Conservation (phyloP, 2,888 invertebrate genomes). For the Macropis europaea region DNA sequence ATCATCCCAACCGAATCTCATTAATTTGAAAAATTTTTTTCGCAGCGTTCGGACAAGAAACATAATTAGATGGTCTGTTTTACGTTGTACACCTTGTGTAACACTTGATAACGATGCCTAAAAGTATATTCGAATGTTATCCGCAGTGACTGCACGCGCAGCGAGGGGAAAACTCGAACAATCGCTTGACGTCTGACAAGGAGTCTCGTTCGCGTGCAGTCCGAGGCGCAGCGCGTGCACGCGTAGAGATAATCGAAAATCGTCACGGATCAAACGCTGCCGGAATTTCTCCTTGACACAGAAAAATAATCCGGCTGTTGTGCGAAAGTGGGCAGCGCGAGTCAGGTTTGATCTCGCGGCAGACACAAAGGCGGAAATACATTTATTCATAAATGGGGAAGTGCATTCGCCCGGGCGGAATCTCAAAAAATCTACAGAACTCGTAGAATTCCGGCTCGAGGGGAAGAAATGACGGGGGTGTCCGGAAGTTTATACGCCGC, state of each 20-base stretch:
- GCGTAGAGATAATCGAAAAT: background rate
- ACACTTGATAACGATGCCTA: too few relatives aligned
- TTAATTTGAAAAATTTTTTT: too few relatives aligned
- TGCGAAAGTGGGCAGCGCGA: slow-evolving; percentile 22
- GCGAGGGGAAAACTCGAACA: too few relatives aligned
- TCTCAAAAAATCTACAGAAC: background rate
- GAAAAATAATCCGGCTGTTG: slow-evolving; percentile 22
- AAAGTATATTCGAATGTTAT: too few relatives aligned
- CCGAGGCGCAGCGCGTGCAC: background rate
- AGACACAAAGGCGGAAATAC: slow-evolving; percentile 49
- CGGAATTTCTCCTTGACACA: slow-evolving; percentile 26
- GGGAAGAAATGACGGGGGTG: background rate
- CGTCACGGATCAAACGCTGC: background rate
- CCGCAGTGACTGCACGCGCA: too few relatives aligned
- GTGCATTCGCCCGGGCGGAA: background rate
- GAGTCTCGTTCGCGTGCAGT: background rate
- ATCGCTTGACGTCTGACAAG: background rate
- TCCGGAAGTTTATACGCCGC: background rate
- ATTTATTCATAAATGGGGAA: slow-evolving; percentile 57
- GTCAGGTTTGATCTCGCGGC: slow-evolving; percentile 35
- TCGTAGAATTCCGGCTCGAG: background rate
- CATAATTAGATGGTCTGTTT: too few relatives aligned
- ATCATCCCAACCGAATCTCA: too few relatives aligned
- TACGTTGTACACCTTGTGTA: too few relatives aligned
- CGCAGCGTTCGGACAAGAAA: too few relatives aligned